Evolutionary conservation across 1,140 invertebrate genomes (phyloP), one percentile per base, ranked within the genome.

Genomic region (Stenopsyche tienmushanensis): DNA sequence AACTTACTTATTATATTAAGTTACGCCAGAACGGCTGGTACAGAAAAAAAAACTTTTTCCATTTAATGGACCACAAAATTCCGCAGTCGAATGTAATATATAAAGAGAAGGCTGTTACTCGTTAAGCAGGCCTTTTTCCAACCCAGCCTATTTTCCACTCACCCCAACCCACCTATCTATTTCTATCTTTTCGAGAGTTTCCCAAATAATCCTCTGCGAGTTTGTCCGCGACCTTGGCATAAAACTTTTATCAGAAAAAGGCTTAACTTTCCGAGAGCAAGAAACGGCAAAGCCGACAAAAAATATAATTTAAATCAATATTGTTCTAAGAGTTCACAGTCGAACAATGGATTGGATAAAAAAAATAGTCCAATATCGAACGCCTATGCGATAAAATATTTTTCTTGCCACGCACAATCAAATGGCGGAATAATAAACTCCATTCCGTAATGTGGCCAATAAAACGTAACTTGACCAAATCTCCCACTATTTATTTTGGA

Each of bases 181-280:
- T 49, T 58, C 64, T 54, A 59, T 59, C 54, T 65, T 25, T 53
- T 64, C 55, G 47, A 64, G 47, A 64, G 52, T 55, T 64, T 49
- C 15, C 29, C 24, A 29, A 65, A 65, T 57, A 58, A 65, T 58
- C 54, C 64, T 21, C 23, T 18, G 25, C 29, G 13, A 55, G 52
- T 47, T 64, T 53, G 15, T 17, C 21, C 42, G 64, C 54, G 64
- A 65, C 64, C 55, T 59, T 65, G 64, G 44, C 34, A 17, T 9
- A 62, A 65, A 65, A 44, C 59, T 65, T 65, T 50, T 18, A 23
- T n/a, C 47, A 9, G 10, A 20, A 23, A 49, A 23, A 18, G 47
- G 47, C 15, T 23, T 42, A 42, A 42, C 41, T 42, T 18, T 49
- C 23, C 15, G 47, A 21, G 8, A 44, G 8, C 41, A 42, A 1